Conservation (phyloP, 2,113 vertebrate species). For the Oncorhynchus masou region DNA sequence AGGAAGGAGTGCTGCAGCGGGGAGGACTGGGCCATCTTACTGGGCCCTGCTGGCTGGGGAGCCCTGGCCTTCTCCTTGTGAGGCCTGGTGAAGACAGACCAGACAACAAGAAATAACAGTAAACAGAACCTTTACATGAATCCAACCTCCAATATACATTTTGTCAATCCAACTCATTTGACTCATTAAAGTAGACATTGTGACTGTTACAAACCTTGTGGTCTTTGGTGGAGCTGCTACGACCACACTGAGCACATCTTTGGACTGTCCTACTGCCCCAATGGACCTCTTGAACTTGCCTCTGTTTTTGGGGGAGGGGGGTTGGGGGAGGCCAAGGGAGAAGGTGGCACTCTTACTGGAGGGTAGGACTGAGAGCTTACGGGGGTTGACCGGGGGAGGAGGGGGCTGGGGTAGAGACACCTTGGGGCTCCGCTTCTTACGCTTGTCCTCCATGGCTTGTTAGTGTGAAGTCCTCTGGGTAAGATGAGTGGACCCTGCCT, state of each 20-base stretch:
- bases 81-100: slow-evolving; percentile 60
- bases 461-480: not conserved
- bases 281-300: slow-evolving; percentile 86
- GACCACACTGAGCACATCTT: slow-evolving; percentile 48
- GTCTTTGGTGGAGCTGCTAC: slow-evolving; percentile 69
- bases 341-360: slow-evolving; percentile 78
- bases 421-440: slow-evolving; percentile 89
- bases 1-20: slow-evolving; percentile 94
- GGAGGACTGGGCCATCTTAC: slow-evolving; percentile 74
- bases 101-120: not conserved
- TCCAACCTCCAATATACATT: not conserved
- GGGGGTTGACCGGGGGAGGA: slow-evolving; percentile 77
- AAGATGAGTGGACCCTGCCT: not conserved
- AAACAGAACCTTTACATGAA: not conserved
- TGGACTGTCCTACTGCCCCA: slow-evolving; percentile 63
- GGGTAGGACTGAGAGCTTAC: slow-evolving; percentile 82
- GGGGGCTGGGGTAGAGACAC: slow-evolving; percentile 80
- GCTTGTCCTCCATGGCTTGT: slow-evolving; percentile 87
- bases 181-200: not conserved
- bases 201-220: slow-evolving; percentile 61
- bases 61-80: slow-evolving; percentile 84
- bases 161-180: too few species aligned
- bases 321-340: slow-evolving; percentile 84
- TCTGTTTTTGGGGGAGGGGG: slow-evolving; percentile 88
- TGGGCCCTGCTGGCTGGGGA: slow-evolving; percentile 75